A percentile compares a stretch with the other conserved stretches of the same genome.
These are phyloP conservation scores for Cladorhizidae sp. DNA, from an alignment of 37 sponge, comb jelly and placozoan species.

Conservation along the genomic window DNA sequence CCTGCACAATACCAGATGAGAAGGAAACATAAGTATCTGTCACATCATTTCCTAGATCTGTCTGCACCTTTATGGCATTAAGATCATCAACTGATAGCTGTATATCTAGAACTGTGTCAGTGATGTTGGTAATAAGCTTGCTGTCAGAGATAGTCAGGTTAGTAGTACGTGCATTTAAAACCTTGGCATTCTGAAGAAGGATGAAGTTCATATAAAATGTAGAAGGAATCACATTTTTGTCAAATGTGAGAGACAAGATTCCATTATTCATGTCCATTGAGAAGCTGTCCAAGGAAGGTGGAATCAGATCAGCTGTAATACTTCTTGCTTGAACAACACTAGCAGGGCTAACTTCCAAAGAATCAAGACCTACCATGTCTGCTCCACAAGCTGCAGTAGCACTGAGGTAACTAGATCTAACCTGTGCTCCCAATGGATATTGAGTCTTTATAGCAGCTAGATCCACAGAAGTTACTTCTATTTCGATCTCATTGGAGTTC, in stretches of 20 bases:
- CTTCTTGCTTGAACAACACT: conserved; percentile 56
- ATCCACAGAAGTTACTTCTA: conserved; percentile 28
- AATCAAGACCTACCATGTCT: conserved; percentile 66
- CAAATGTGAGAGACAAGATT: conserved; percentile 71
- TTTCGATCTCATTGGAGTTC: conserved; percentile 56
- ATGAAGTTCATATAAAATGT: conserved; percentile 46
- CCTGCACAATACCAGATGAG: conserved; percentile 48
- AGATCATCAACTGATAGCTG: conserved; percentile 55
- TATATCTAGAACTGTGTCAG: conserved; percentile 31
- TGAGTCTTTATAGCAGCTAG: conserved; percentile 44
- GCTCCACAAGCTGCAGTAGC: conserved; percentile 38
- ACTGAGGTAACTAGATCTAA: conserved; percentile 39
- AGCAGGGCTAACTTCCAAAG: conserved; percentile 12
- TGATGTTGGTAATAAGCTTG: not conserved
- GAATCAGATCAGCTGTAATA: conserved; percentile 63
- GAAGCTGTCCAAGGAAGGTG: conserved; percentile 71
- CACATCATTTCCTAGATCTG: conserved; percentile 49
- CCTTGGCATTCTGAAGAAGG: conserved; percentile 35
- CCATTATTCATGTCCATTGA: conserved; percentile 80
- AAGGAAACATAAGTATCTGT: conserved; percentile 58
- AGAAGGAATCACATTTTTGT: conserved; percentile 57
- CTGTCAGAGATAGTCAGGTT: conserved; percentile 27
- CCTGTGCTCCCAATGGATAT: conserved; percentile 50
- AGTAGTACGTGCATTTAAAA: not conserved
- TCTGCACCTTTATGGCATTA: conserved; percentile 72